Evolutionary conservation across 1,140 invertebrate species (phyloP).

Genomic region (Ceratina japonica): DNA sequence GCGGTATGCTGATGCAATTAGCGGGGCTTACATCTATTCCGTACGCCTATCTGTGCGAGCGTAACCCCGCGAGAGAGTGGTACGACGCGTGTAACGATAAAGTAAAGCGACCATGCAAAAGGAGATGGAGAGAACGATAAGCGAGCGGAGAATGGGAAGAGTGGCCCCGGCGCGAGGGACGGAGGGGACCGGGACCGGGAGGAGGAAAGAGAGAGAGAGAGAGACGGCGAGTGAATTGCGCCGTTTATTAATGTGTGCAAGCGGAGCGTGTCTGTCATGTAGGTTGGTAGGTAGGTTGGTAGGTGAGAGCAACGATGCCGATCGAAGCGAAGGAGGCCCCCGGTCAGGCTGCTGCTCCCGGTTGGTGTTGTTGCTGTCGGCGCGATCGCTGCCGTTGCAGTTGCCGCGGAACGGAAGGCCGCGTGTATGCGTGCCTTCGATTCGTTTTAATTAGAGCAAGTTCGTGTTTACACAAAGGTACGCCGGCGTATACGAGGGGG

Average conservation of each 20-base stretch:
- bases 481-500: constrained; percentile 15
- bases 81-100: constrained; percentile 39
- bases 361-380: constrained; percentile 40
- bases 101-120: constrained; percentile 23
- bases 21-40: constrained; percentile 67
- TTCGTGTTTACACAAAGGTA: constrained; percentile 71
- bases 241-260: constrained; percentile 75
- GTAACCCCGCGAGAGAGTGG: constrained; percentile 22
- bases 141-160: constrained; percentile 26
- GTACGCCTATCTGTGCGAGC: constrained; percentile 54
- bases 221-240: constrained; percentile 27
- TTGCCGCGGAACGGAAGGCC: constrained; percentile 16
- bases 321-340: constrained; percentile 48
- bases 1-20: constrained; percentile 76
- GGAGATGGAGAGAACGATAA: constrained; percentile 10
- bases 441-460: constrained; percentile 76
- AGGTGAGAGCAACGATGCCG: constrained; percentile 59
- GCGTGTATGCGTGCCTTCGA: constrained; percentile 50
- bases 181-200: too few species aligned
- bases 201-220: constrained; percentile 27
- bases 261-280: constrained; percentile 74
- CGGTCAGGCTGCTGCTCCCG: constrained; percentile 2
- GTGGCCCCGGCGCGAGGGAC: not conserved
- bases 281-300: constrained; percentile 64
- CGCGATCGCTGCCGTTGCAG: constrained; percentile 52